Evolutionary conservation across 92 coral and sea anemone species (phyloP).

Genomic region (Blastomussa wellsi): DNA sequence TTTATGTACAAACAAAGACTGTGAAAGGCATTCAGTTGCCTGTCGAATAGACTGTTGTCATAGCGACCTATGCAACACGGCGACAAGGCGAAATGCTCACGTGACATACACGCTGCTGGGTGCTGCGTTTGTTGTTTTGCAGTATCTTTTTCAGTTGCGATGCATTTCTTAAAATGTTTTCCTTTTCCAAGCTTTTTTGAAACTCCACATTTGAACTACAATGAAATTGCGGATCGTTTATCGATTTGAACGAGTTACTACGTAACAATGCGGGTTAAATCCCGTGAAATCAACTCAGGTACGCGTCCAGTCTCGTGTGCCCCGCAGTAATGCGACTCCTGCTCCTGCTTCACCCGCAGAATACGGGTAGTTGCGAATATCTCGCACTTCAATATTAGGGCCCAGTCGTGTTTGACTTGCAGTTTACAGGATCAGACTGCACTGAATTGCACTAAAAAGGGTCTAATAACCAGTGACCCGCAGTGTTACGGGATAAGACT

Average conservation of each 20-base stretch:
- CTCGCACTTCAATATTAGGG: background rate
- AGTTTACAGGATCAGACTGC: background rate
- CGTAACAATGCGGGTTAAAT: background rate
- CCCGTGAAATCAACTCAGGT: background rate
- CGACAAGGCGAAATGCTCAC: background rate
- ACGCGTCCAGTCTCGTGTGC: background rate
- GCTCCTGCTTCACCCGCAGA: too few species aligned
- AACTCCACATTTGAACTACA: background rate
- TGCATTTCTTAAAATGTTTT: background rate
- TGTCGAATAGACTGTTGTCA: constrained; percentile 32
- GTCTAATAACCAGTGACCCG: background rate
- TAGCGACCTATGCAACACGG: constrained; percentile 30
- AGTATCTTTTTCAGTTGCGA: background rate
- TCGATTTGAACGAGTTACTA: background rate
- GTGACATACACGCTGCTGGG: background rate
- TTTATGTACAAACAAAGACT: background rate
- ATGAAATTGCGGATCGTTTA: background rate
- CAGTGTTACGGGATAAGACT: background rate
- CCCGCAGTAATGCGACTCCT: background rate
- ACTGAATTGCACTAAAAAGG: background rate
- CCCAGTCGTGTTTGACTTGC: background rate
- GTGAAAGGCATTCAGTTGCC: background rate
- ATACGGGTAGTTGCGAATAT: background rate
- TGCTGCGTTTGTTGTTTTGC: background rate
- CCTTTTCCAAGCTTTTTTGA: background rate